Base-by-base conservation (phyloP, 2,797 vertebrate genomes). In the Serranus cabrilla region DNA sequence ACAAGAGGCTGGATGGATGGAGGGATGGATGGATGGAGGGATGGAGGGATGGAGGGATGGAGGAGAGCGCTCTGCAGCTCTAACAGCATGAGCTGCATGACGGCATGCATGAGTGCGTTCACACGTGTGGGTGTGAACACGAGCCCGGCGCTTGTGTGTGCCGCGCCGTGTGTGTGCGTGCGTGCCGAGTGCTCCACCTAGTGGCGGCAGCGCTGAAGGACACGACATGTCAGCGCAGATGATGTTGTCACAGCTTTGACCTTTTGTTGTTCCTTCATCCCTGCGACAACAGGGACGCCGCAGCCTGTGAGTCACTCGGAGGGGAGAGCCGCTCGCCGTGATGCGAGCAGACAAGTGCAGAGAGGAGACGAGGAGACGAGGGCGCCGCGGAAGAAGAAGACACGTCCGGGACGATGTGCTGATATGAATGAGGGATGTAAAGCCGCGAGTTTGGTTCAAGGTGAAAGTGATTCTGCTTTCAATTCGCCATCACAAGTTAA, bases 171-270 rank as follows among this genome's bases (percentile, higher is more conserved):
- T 43, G 34, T 16, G 31, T 5, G 79, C 3, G 23, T 21, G 51
- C 3, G 91, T 84, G 80, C 57, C 86, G 40, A 91, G 80, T 79
- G 89, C 91, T 66, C 91, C 94, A 91, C 88, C 94, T 94, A 88
- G 90, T 93, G 95, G 16, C 0, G 7, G 16, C 70, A 17, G 16
- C 0, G 25, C 31, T 31, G 63, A 51, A 72, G 59, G 69, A 62
- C 72, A n/a, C 1, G 10, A n/a, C 11, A 12, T 56, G 71, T 52
- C 64, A 0, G 76, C 47, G n/a, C 31, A 20, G 76, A 81, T 18
- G 81, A 82, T 43, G 67, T 0, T 17, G 81, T 80, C 69, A 31
- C 21, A 60, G 72, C 72, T 86, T 67, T 79, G 78, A 81, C 78
- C 76, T 81, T 83, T 85, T 52, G 70, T 60, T 80, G 78, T 80